A percentile compares a stretch with the other conserved stretches of the same genome.
These are phyloP conservation scores for Scaptomyza caliginosa DNA, from an alignment of 2,888 invertebrate species.

Conservation along the genomic window DNA sequence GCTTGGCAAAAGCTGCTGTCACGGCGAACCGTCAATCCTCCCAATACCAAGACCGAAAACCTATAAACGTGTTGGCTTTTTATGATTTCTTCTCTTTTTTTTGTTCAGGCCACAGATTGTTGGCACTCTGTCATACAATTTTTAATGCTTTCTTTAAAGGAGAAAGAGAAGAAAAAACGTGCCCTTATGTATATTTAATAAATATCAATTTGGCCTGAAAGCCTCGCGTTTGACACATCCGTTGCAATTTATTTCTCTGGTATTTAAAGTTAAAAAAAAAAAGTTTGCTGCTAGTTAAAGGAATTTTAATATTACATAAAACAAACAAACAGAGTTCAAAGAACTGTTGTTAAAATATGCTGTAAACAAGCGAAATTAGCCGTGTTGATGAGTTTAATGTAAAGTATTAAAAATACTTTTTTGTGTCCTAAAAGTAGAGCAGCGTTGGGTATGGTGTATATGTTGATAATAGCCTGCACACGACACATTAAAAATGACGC, in stretches of 20 bases:
- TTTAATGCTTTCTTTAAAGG: conserved; percentile 22
- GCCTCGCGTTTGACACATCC: conserved; percentile 34
- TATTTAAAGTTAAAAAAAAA: conserved; percentile 30
- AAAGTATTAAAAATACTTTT: neutral
- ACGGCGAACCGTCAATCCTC: neutral
- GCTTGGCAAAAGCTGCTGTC: conserved; percentile 43
- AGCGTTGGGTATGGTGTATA: neutral
- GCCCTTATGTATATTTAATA: conserved; percentile 53
- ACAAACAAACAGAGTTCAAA: too few relatives aligned
- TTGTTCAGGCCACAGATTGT: conserved; percentile 2
- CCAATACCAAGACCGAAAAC: neutral
- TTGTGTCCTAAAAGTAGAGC: neutral
- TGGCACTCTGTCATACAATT: conserved; percentile 19
- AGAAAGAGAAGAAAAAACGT: conserved; percentile 12
- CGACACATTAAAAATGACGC: neutral
- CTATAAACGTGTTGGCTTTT: conserved; percentile 18
- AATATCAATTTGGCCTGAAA: conserved; percentile 65
- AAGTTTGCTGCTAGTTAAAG: neutral
- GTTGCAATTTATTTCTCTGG: neutral
- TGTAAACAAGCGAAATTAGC: neutral
- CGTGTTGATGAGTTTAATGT: neutral
- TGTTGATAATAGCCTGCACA: neutral
- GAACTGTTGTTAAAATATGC: neutral
- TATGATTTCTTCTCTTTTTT: conserved; percentile 10
- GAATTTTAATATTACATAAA: neutral